Evolutionary conservation across 2,888 invertebrate species (phyloP).

Genomic region (Nasonovia ribisnigri): DNA sequence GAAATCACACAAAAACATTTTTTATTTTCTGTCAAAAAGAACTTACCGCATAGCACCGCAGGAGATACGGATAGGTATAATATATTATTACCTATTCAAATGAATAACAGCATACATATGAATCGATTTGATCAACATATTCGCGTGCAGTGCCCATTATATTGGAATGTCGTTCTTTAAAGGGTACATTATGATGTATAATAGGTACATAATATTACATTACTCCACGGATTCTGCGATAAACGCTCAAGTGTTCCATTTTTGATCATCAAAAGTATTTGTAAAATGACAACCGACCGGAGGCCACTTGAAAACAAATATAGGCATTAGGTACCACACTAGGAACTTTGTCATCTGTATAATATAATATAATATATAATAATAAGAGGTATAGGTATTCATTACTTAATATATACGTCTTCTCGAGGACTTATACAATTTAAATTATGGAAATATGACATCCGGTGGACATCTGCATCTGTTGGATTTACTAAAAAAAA

Average conservation of each 20-base stretch:
- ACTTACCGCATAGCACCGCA: neutral
- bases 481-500: slow-evolving; percentile 12
- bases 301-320: neutral
- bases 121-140: neutral
- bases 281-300: neutral
- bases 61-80: neutral
- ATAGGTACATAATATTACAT: neutral
- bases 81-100: slow-evolving; percentile 5
- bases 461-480: slow-evolving; percentile 46
- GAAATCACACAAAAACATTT: neutral
- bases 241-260: slow-evolving; percentile 14
- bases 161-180: slow-evolving; percentile 12
- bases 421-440: slow-evolving; percentile 10
- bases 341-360: neutral
- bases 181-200: neutral
- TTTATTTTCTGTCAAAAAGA: slow-evolving; percentile 2
- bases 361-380: neutral
- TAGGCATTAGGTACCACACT: neutral
- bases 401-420: slow-evolving; percentile 6
- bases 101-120: neutral
- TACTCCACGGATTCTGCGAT: neutral
- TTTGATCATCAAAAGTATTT: slow-evolving; percentile 1
- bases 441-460: slow-evolving; percentile 40
- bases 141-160: neutral
- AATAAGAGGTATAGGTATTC: slow-evolving; percentile 28